Conservation (phyloP, 2,888 invertebrate genomes). For the Drosophila rellima region DNA sequence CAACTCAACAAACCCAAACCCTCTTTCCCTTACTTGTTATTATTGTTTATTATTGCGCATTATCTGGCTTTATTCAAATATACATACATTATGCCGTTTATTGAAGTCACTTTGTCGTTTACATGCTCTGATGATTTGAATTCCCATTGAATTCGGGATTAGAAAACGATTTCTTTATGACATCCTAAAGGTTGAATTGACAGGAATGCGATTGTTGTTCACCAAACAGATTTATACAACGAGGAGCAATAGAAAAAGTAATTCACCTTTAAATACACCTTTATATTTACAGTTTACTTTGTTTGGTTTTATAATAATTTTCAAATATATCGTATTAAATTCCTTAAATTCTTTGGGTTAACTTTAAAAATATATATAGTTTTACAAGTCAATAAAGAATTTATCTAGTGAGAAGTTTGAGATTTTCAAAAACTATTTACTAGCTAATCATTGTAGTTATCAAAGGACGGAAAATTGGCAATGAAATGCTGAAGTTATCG, state of each 20-base stretch:
- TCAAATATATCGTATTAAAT: no score
- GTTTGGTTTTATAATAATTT: background rate
- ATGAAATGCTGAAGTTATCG: no score
- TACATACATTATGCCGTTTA: constrained; percentile 12
- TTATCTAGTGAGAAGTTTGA: background rate
- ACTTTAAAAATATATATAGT: background rate
- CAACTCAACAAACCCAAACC: constrained; percentile 22
- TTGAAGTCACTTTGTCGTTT: background rate
- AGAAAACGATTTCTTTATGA: background rate
- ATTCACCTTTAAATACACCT: background rate
- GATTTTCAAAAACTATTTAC: background rate
- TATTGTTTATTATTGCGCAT: constrained; percentile 35
- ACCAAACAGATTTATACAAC: background rate
- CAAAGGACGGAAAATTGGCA: no score
- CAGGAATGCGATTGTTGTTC: background rate
- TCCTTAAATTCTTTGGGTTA: no score
- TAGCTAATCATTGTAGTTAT: no score
- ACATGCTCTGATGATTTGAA: background rate
- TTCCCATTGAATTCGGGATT: constrained; percentile 1
- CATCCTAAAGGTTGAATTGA: background rate
- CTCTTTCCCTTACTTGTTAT: constrained; percentile 16
- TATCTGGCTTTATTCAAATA: constrained; percentile 35
- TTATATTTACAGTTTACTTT: background rate
- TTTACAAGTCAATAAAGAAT: background rate
- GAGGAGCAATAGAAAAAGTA: background rate